phyloP scores from a whole-genome alignment of 2,113 vertebrate species.

The Corythornis madagascariensis region DNA sequence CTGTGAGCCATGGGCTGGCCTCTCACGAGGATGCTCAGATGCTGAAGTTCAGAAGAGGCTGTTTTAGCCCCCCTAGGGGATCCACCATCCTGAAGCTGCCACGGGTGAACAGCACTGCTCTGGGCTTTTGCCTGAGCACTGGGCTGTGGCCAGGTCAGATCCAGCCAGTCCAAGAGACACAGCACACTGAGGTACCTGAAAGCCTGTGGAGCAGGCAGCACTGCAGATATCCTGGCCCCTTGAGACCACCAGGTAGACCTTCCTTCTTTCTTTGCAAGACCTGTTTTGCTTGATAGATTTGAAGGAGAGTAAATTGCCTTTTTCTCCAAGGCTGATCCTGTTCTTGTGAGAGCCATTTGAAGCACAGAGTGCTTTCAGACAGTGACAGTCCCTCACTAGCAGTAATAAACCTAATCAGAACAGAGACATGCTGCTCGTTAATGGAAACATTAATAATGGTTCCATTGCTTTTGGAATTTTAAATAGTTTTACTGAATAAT shows the following conservation, averaged over 20 bases:
- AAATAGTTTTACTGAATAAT: constrained; percentile 42
- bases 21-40: neutral
- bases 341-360: neutral
- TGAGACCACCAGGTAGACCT: rapidly evolving
- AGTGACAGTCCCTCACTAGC: neutral
- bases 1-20: rapidly evolving
- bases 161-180: neutral
- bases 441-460: neutral
- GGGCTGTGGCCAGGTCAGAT: neutral
- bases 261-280: neutral
- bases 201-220: neutral
- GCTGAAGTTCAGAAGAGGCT: neutral
- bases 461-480: neutral
- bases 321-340: neutral
- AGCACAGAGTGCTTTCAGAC: neutral
- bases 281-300: neutral
- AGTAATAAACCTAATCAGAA: neutral
- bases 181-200: neutral
- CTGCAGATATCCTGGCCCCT: neutral
- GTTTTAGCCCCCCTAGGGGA: neutral
- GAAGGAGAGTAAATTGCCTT: neutral
- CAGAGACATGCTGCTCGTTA: neutral
- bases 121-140: rapidly evolving
- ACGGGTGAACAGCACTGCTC: rapidly evolving
- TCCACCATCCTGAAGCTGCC: neutral